Evolutionary conservation across 2,797 vertebrate species (phyloP).

Genomic region (Tolypeutes matacus): DNA sequence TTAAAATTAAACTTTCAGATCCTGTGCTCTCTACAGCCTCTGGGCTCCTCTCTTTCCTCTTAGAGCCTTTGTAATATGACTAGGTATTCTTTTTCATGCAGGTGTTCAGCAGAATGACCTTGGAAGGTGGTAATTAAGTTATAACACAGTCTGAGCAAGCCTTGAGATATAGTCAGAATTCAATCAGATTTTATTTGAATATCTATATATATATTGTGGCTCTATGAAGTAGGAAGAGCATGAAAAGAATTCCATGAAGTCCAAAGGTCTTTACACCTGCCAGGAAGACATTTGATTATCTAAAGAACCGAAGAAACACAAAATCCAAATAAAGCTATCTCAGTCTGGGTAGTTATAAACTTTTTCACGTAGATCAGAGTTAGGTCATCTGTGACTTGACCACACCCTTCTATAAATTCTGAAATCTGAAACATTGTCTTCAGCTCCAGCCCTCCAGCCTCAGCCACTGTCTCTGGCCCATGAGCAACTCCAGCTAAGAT

Average conservation of each 20-base stretch:
- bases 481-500: conserved; percentile 12
- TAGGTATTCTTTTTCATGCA: not conserved
- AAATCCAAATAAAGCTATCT: not conserved
- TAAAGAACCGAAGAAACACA: not conserved
- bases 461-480: not conserved
- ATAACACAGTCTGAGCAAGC: not conserved
- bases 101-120: not conserved
- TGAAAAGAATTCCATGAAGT: not conserved
- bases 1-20: not conserved
- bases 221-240: not conserved
- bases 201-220: not conserved
- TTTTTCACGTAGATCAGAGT: not conserved
- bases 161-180: not conserved
- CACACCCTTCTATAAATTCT: not conserved
- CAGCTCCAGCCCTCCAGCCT: not conserved
- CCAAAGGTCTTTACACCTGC: conserved; percentile 4
- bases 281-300: not conserved
- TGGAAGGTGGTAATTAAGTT: not conserved
- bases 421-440: not conserved
- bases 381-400: not conserved
- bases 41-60: not conserved
- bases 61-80: not conserved
- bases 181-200: not conserved
- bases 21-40: not conserved
- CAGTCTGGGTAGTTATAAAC: not conserved